phyloP scores from a whole-genome alignment of 1,140 invertebrate genomes.

The Drosophila serrata region DNA sequence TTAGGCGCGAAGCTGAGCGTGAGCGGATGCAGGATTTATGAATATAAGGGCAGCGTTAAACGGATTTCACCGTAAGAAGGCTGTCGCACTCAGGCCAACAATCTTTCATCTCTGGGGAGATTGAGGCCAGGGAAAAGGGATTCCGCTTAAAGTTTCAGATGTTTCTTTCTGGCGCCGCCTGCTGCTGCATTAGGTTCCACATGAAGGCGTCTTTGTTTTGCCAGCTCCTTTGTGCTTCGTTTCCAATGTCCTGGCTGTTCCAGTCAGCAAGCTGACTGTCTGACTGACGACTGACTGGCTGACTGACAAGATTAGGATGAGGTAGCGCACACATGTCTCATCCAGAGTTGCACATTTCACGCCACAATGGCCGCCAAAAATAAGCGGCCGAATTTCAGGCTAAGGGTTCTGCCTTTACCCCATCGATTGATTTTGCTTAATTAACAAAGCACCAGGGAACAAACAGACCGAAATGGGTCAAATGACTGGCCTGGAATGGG shows the following conservation, averaged over 20 bases:
- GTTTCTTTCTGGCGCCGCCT: conserved; percentile 3
- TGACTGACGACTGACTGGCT: conserved; percentile 12
- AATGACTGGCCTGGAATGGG: conserved; percentile 1
- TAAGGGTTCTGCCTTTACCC: neutral
- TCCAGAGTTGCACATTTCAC: conserved; percentile 37
- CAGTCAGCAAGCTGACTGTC: conserved; percentile 7
- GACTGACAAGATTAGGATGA: conserved; percentile 47
- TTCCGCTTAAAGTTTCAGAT: conserved; percentile 6
- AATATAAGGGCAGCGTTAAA: conserved; percentile 8
- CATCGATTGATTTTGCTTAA: conserved; percentile 72
- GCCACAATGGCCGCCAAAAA: conserved; percentile 56
- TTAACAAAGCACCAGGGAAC: conserved; percentile 54
- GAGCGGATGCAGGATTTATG: conserved; percentile 9
- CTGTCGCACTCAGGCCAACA: conserved; percentile 7
- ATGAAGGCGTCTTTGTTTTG: conserved; percentile 11
- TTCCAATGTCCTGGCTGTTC: neutral
- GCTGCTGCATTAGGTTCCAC: conserved; percentile 1
- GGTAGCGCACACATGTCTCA: conserved; percentile 19
- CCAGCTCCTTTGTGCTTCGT: neutral
- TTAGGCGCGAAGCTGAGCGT: conserved; percentile 9
- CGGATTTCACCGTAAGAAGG: conserved; percentile 10
- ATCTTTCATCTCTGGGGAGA: conserved; percentile 10
- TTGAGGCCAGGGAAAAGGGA: neutral
- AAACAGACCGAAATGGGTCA: conserved; percentile 51
- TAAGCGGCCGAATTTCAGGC: conserved; percentile 35